Conservation (phyloP, 2,888 invertebrate genomes). For the Sinotaia quadrata region DNA sequence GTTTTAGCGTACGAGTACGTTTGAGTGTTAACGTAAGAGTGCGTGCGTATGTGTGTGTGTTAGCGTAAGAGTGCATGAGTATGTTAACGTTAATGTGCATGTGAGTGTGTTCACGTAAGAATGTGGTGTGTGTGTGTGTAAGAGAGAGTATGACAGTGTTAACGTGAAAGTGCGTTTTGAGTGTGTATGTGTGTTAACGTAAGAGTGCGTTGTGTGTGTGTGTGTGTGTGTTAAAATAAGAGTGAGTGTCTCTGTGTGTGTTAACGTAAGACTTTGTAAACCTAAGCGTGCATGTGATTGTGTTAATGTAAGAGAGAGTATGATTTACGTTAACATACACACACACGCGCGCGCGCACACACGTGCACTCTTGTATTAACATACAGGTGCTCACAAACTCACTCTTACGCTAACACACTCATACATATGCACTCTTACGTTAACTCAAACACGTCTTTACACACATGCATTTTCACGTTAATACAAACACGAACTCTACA, state of each 20-base stretch:
- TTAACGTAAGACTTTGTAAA: neutral
- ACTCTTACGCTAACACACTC: no score
- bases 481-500: no score
- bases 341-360: neutral
- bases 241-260: neutral
- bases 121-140: neutral
- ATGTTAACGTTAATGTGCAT: neutral
- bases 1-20: neutral
- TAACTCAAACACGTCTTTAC: no score
- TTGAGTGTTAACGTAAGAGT: neutral
- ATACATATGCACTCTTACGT: no score
- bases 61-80: neutral
- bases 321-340: neutral
- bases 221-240: neutral
- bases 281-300: no score
- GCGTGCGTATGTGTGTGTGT: neutral
- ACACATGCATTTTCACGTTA: no score
- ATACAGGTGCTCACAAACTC: no score
- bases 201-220: neutral
- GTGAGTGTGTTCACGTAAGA: neutral
- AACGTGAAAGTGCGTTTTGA: neutral
- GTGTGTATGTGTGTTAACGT: neutral
- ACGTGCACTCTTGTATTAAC: no score
- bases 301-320: neutral
- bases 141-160: no score